Conservation (phyloP, 2,888 invertebrate species). For the Lapara coniferarum region DNA sequence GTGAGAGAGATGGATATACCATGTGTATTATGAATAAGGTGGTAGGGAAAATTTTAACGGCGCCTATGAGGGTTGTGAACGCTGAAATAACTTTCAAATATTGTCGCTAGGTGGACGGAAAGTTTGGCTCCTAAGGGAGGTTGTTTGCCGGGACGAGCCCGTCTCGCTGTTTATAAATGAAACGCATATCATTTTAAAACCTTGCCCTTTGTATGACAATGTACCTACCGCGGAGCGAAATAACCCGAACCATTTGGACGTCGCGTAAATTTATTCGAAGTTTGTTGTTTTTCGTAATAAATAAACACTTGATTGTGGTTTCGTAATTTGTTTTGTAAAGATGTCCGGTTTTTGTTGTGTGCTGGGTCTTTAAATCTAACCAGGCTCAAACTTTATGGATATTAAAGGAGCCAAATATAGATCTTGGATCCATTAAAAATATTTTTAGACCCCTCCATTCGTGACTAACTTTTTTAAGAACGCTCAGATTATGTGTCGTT, state of each 20-base stretch:
- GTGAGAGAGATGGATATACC: slow-evolving; percentile 54
- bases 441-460: too few species aligned
- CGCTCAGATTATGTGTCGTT: too few species aligned
- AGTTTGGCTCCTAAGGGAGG: slow-evolving; percentile 79
- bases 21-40: slow-evolving; percentile 81
- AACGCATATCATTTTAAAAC: slow-evolving; percentile 78
- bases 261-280: neutral
- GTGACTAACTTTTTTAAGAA: too few species aligned
- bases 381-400: too few species aligned
- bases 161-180: slow-evolving; percentile 80
- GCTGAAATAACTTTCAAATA: slow-evolving; percentile 84
- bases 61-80: slow-evolving; percentile 84
- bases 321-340: too few species aligned
- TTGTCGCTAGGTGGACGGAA: slow-evolving; percentile 83
- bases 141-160: slow-evolving; percentile 72
- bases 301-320: too few species aligned
- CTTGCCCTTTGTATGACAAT: slow-evolving; percentile 56
- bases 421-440: too few species aligned
- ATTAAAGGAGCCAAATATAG: too few species aligned
- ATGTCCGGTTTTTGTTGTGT: too few species aligned
- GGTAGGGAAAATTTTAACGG: slow-evolving; percentile 83
- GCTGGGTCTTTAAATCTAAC: too few species aligned
- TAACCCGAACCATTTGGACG: slow-evolving; percentile 21
- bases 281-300: too few species aligned
- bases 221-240: slow-evolving; percentile 37